Evolutionary conservation across 1,140 invertebrate genomes (phyloP).

Genomic region (Drosophila nannoptera): DNA sequence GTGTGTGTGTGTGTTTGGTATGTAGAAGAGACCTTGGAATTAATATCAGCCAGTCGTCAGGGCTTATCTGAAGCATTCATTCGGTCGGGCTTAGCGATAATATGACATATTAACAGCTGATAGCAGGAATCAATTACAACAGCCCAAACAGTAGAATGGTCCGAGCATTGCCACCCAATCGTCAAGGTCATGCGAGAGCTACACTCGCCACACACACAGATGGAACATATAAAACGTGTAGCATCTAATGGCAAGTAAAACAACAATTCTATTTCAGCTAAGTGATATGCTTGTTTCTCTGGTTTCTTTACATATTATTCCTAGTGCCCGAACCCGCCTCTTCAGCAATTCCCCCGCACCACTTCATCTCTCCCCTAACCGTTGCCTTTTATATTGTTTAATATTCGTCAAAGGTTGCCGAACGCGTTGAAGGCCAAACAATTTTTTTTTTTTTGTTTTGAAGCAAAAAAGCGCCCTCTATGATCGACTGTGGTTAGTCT

Average conservation of each 20-base stretch:
- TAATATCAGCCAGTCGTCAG: slow-evolving; percentile 27
- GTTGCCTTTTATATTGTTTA: slow-evolving; percentile 71
- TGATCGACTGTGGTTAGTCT: slow-evolving; percentile 32
- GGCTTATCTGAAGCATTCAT: slow-evolving; percentile 26
- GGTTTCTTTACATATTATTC: slow-evolving; percentile 69
- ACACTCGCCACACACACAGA: slow-evolving; percentile 5
- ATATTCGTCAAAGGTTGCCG: slow-evolving; percentile 76
- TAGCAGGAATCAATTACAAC: slow-evolving; percentile 25
- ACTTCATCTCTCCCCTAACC: not conserved
- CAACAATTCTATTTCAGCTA: slow-evolving; percentile 63
- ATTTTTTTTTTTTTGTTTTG: slow-evolving; percentile 26
- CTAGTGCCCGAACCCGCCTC: slow-evolving; percentile 39
- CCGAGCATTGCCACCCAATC: slow-evolving; percentile 20
- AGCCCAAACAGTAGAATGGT: slow-evolving; percentile 11
- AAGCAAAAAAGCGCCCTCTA: slow-evolving; percentile 52
- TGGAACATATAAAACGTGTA: slow-evolving; percentile 7
- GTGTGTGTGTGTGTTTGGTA: not conserved
- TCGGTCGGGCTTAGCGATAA: slow-evolving; percentile 25
- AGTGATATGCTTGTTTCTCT: slow-evolving; percentile 69
- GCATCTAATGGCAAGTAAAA: slow-evolving; percentile 26
- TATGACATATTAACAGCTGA: slow-evolving; percentile 31
- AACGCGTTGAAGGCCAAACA: slow-evolving; percentile 75
- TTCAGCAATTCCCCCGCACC: slow-evolving; percentile 9
- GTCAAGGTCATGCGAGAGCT: slow-evolving; percentile 31
- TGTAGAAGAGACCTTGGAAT: slow-evolving; percentile 30